These are phyloP conservation scores for Drosophila fulvimacula DNA, from an alignment of 2,888 invertebrate genomes.

Conservation along the genomic window DNA sequence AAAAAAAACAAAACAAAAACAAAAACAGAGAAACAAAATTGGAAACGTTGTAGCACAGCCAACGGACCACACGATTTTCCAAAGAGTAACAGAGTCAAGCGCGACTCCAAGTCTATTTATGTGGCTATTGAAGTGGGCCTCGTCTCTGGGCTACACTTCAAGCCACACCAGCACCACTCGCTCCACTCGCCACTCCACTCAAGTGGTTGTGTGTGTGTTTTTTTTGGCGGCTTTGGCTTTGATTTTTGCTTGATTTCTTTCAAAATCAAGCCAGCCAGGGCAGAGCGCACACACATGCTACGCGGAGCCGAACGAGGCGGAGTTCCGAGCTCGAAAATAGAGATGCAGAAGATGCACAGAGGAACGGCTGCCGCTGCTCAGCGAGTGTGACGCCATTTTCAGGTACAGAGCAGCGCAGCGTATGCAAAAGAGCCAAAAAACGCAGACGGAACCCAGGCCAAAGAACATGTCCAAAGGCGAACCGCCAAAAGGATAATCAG, in stretches of 20 bases:
- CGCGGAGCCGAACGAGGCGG: constrained; percentile 4
- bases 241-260: constrained; percentile 84
- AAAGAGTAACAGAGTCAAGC: constrained; percentile 55
- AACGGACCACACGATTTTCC: constrained; percentile 67
- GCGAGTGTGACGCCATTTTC: constrained; percentile 82
- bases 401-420: constrained; percentile 46
- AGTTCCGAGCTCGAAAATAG: constrained; percentile 63
- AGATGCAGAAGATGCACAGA: constrained; percentile 66
- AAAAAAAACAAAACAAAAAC: neutral
- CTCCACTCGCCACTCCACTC: constrained; percentile 29
- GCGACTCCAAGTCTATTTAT: constrained; percentile 76
- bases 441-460: constrained; percentile 37
- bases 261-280: constrained; percentile 66
- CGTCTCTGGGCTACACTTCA: constrained; percentile 12
- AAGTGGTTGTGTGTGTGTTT: constrained; percentile 17
- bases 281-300: constrained; percentile 5
- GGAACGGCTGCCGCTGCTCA: constrained; percentile 53
- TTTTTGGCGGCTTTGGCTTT: constrained; percentile 80
- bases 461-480: constrained; percentile 76
- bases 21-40: no score
- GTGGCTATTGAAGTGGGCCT: constrained; percentile 76
- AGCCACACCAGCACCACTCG: constrained; percentile 23
- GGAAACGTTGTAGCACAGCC: constrained; percentile 29
- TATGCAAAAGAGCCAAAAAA: constrained; percentile 68
- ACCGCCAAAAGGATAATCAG: constrained; percentile 85